A percentile compares a stretch with the other conserved stretches of the same genome.
Conservation (phyloP, 2,797 vertebrate genomes). For the Iguana delicatissima region DNA sequence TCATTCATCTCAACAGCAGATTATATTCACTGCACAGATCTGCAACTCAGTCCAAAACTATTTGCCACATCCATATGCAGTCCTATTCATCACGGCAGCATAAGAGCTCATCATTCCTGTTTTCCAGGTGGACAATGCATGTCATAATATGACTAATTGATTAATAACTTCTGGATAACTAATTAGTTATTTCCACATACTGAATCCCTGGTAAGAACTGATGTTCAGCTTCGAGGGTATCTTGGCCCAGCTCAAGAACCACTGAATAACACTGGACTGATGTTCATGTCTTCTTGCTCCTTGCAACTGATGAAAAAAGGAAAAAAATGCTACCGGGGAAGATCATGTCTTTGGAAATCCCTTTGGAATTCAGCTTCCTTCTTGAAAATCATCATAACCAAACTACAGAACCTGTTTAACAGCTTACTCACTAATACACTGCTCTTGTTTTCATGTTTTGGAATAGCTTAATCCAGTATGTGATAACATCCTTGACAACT, state of each 20-base stretch:
- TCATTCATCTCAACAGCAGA: background rate
- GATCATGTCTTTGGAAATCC: background rate
- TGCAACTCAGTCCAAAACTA: background rate
- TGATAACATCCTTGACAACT: conserved; percentile 75
- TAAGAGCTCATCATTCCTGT: background rate
- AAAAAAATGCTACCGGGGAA: background rate
- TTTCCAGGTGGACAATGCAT: background rate
- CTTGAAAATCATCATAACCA: conserved; percentile 65
- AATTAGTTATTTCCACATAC: background rate
- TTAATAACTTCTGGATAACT: background rate
- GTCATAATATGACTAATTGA: background rate
- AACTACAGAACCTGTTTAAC: conserved; percentile 72
- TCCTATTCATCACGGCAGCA: background rate
- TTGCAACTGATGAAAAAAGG: background rate
- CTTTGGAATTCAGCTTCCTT: conserved; percentile 32
- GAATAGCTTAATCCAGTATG: conserved; percentile 75
- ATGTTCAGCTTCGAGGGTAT: background rate
- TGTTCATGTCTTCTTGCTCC: background rate
- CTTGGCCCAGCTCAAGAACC: background rate
- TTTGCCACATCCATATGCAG: background rate
- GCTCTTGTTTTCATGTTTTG: conserved; percentile 76
- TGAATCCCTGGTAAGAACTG: background rate
- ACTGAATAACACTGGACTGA: no score
- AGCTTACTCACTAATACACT: conserved; percentile 74
- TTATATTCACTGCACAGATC: background rate